Percentiles rank a stretch among this genome's conserved stretches.
Evolutionary conservation across 2,797 vertebrate species (phyloP).

Genomic region (Macropodus opercularis): DNA sequence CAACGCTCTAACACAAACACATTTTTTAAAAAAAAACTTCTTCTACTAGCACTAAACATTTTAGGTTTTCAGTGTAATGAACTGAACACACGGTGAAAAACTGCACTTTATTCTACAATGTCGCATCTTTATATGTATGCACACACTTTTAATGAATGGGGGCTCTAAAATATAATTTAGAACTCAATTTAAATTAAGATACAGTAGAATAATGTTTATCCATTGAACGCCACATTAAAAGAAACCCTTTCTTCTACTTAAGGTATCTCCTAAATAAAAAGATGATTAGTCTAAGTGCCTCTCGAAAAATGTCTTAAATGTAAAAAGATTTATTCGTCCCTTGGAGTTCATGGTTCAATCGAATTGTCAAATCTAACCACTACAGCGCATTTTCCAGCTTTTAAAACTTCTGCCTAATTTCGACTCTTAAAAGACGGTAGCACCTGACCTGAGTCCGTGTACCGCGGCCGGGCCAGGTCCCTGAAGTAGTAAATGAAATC

Average conservation of each 20-base stretch:
- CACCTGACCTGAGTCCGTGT: conserved; percentile 88
- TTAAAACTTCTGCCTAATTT: background rate
- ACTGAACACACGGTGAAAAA: background rate
- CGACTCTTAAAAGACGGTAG: conserved; percentile 1
- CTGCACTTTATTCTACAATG: no score
- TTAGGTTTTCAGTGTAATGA: conserved; percentile 47
- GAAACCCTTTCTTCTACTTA: background rate
- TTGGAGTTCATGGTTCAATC: background rate
- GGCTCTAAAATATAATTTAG: background rate
- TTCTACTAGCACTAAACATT: conserved; percentile 29
- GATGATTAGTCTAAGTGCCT: no score
- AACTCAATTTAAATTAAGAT: no score
- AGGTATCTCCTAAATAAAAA: background rate
- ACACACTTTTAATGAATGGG: background rate
- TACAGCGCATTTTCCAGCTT: background rate
- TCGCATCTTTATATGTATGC: background rate
- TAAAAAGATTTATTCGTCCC: background rate
- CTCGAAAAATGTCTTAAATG: no score
- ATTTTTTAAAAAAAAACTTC: no score
- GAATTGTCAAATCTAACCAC: background rate
- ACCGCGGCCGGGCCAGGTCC: conserved; percentile 90
- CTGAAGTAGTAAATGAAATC: conserved; percentile 96
- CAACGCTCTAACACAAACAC: conserved; percentile 4
- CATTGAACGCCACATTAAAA: background rate
- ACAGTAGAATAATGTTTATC: no score